Evolutionary conservation across 2,113 vertebrate species (phyloP), one percentile per base, ranked within the genome.

Genomic region (Motacilla alba): DNA sequence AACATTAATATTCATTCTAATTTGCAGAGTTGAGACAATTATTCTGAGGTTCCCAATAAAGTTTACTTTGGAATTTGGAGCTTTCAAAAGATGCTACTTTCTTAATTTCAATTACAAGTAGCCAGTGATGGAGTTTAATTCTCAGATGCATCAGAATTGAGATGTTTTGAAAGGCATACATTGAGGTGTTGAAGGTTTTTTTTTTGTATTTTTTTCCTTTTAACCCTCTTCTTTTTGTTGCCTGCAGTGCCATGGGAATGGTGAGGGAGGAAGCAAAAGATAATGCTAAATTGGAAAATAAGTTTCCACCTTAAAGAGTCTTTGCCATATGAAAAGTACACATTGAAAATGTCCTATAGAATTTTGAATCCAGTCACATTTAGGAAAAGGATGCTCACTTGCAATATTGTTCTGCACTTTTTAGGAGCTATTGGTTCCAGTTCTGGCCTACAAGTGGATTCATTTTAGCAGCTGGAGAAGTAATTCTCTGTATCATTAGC

Each of bases 1-100:
- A 55, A 58, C 44, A 64, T 92, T 93, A 88, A 53, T 94, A 90
- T 94, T 96, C 37, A 76, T 93, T 89, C 67, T 85, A 39, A 93
- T 92, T 93, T 79, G 53, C 44, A 44, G 68, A 78, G 41, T 43
- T 80, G 44, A 96, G 85, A 83, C 69, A 83, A 94, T 90, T 75
- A 74, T 52, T 85, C 60, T 70, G 73, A 89, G 64, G 28, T 75
- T 96, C 21, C 53, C 0, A 3, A 67, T 78, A 70, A 96, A 83
- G 33, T 94, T 89, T 64, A 67, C 64, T 94, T 90, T 75, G 60
- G 66, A 35, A 78, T 94, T 52, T 55, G 31, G 94, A 91, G 35
- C 46, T 89, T 77, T 77, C 46, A 76, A 92, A 64, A 50, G 60
- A 30, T 5, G 17, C 56, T 6, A 4, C 46, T 86, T 86, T 18